Evolutionary conservation across 2,888 invertebrate species (phyloP), one percentile per base, ranked within the genome.

Genomic region (Cryptus viduatorius): DNA sequence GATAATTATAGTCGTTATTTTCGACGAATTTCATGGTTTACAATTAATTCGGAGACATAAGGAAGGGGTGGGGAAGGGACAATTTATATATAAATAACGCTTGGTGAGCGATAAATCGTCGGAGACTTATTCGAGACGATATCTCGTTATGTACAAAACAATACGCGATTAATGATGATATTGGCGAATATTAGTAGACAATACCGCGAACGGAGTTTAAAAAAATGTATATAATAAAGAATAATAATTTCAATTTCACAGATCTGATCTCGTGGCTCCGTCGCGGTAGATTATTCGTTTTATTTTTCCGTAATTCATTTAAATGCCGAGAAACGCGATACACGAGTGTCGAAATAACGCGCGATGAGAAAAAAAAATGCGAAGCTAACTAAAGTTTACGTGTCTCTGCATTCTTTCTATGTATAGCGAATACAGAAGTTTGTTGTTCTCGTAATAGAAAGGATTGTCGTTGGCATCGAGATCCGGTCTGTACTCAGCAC

Each of bases 391-490:
- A 24, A 85, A 84, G 65, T 83, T 87, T 0, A 79, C 72, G 79
- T 87, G 94, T 94, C 98, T 95, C 93, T 97, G 96, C 92, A 96
- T 94, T 92, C 98, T 95, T 91, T 97, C 97, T 92, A 97, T 94
- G 94, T 98, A 98, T 92, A 98, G 95, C 94, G 98, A 96, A 94
- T 97, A 98, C 90, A 98, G 94, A 91, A 98, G 94, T 94, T 97
- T 98, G 94, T 98, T 98, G 88, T 95, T 96, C 89, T 97, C 96
- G 93, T 96, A 98, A 93, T 98, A 98, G 93, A 97, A 97, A 42
- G 96, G 97, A 95, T 98, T 98, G 90, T 98, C 96, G 77, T 95
- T 94, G 83, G 96, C 96, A 91, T 94, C 96, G 75, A 98, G 94
- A 90, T 97, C 97, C 19, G 98, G 98, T 89, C 95, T 95, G 93